Conservation (phyloP, 2,797 vertebrate species). For the Crax fasciolata region DNA sequence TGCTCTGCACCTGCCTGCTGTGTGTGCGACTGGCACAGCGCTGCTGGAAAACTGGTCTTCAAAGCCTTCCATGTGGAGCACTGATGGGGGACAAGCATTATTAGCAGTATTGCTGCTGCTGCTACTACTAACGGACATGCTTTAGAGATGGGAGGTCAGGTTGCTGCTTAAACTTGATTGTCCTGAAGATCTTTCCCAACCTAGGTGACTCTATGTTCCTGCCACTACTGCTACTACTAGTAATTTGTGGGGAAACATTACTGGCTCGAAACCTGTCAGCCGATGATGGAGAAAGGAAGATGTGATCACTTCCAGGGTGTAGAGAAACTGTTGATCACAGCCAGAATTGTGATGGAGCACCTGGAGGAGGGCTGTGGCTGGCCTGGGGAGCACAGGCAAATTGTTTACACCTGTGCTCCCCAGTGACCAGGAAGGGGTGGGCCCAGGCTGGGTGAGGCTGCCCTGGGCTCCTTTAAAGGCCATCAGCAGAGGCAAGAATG, state of each 20-base stretch:
- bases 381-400: too few species aligned
- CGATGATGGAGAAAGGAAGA: background rate
- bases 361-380: too few species aligned
- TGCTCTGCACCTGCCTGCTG: slow-evolving; percentile 15
- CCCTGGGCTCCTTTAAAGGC: too few species aligned
- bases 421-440: too few species aligned
- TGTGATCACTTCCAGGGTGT: rapidly evolving
- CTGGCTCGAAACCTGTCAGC: background rate
- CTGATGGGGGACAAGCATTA: background rate
- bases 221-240: background rate
- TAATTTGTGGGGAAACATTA: slow-evolving; percentile 11
- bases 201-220: background rate
- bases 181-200: background rate
- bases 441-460: too few species aligned
- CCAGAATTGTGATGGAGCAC: too few species aligned
- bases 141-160: background rate
- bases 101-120: background rate
- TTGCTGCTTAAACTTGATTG: background rate
- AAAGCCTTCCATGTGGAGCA: background rate
- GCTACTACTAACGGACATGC: background rate
- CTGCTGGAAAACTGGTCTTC: slow-evolving; percentile 15
- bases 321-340: too few species aligned
- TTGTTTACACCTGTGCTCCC: too few species aligned
- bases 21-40: background rate
- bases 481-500: too few species aligned